Evolutionary conservation across 1,140 invertebrate species (phyloP), one percentile per base, ranked within the genome.

Genomic region (Brachionus calyciflorus): DNA sequence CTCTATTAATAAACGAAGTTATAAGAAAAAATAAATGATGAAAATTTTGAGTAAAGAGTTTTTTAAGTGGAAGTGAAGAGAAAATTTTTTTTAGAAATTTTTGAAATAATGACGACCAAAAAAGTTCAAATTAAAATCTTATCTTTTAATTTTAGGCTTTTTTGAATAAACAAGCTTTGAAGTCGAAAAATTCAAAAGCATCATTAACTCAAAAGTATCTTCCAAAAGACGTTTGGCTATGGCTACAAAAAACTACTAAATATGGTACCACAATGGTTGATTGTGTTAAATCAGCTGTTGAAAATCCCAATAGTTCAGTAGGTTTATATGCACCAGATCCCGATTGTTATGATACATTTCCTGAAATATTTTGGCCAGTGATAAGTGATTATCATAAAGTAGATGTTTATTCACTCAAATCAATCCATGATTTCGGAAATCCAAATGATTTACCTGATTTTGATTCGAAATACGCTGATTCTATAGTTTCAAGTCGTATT

Each of bases 331-430:
- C 76, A 21, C 40, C 55, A 24, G 82, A 83, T 78, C 78, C 79
- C 0, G 82, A 83, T n/a, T 79, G 78, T 28, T 83, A 83, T 70
- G 78, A 79, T n/a, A 65, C 68, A 3, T 83, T 82, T 77, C 65
- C 78, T 14, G 79, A 79, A 28, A 21, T 83, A 2, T 78, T 83
- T 19, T 79, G 81, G 55, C 79, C 78, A 1, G 79, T 83, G 44
- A 82, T 83, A 55, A 79, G 79, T 48, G 81, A 81, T 60, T 81
- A 81, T 75, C 81, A 83, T 77, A 81, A 80, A 44, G 65, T 81
- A 1, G 21, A 53, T 77, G 68, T 77, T 9, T 48, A 33, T 37
- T 46, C 49, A 26, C 28, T 77, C 2, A 12, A 63, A 26, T 63
- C 55, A 19, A 46, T 33, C 7, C 44, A 60, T 24, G 76, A 77